A percentile compares a stretch with the other conserved stretches of the same genome.
Conservation (phyloP, 2,888 invertebrate species). For the Eupelmus urozonus region DNA sequence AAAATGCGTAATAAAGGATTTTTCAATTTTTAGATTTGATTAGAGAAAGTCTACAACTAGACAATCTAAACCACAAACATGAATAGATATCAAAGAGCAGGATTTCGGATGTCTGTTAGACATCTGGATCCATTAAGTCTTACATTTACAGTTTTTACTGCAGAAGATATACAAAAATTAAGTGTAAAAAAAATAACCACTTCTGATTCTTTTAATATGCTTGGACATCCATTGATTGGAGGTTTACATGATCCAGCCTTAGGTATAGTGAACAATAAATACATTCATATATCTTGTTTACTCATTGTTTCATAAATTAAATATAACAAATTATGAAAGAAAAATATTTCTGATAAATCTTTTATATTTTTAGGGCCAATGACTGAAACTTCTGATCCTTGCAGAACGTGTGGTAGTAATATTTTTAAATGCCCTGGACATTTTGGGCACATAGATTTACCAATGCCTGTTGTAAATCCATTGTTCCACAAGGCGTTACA, state of each 20-base stretch:
- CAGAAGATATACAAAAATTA: slow-evolving; percentile 87
- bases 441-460: slow-evolving; percentile 95
- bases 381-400: slow-evolving; percentile 80
- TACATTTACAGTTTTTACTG: slow-evolving; percentile 85
- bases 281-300: too few species aligned
- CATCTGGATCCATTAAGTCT: slow-evolving; percentile 74
- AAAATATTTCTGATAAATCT: neutral
- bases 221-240: slow-evolving; percentile 89
- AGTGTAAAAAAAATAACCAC: slow-evolving; percentile 91
- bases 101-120: slow-evolving; percentile 45
- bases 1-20: neutral
- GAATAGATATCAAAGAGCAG: slow-evolving; percentile 25
- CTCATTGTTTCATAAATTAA: too few species aligned
- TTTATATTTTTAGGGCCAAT: slow-evolving; percentile 42
- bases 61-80: neutral
- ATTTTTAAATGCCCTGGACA: slow-evolving; percentile 91
- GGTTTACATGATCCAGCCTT: slow-evolving; percentile 94
- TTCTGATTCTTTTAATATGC: slow-evolving; percentile 86
- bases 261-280: too few species aligned
- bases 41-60: too few species aligned
- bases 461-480: slow-evolving; percentile 93
- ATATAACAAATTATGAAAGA: too few species aligned
- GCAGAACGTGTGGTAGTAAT: slow-evolving; percentile 87
- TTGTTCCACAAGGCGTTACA: slow-evolving; percentile 88
- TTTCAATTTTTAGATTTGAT: too few species aligned